Evolutionary conservation across 2,113 vertebrate species (phyloP).

Genomic region (Scophthalmus maximus): DNA sequence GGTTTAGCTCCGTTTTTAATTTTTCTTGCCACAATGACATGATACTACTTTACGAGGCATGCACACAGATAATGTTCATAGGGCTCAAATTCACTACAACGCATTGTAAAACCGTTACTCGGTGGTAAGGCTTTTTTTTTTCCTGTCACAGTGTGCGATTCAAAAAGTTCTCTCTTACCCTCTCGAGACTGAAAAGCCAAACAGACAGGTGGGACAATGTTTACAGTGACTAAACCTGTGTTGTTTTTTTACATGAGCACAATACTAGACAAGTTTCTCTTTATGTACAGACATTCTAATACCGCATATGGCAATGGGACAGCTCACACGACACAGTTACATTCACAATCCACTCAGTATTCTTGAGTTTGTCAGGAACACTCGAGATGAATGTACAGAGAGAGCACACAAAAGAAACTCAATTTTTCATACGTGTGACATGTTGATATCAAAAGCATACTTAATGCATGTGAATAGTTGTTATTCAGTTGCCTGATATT

Average conservation of each 20-base stretch:
- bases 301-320: constrained; percentile 84
- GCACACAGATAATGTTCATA: constrained; percentile 87
- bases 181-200: constrained; percentile 83
- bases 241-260: constrained; percentile 75
- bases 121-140: constrained; percentile 85
- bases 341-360: constrained; percentile 81
- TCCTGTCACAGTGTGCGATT: constrained; percentile 90
- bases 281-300: constrained; percentile 88
- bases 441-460: constrained; percentile 69
- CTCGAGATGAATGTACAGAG: constrained; percentile 68
- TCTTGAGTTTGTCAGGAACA: constrained; percentile 74
- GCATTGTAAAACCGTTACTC: constrained; percentile 83
- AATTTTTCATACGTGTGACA: constrained; percentile 56
- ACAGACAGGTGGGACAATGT: constrained; percentile 78
- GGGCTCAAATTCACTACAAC: constrained; percentile 83
- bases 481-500: constrained; percentile 42
- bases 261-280: constrained; percentile 79
- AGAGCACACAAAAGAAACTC: constrained; percentile 72
- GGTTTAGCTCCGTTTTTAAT: constrained; percentile 77
- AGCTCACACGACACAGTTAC: constrained; percentile 82
- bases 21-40: constrained; percentile 81
- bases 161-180: constrained; percentile 71
- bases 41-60: constrained; percentile 91
- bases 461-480: constrained; percentile 55
- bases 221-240: constrained; percentile 80